Conservation (phyloP, 1,140 invertebrate genomes). For the Ips typographus region DNA sequence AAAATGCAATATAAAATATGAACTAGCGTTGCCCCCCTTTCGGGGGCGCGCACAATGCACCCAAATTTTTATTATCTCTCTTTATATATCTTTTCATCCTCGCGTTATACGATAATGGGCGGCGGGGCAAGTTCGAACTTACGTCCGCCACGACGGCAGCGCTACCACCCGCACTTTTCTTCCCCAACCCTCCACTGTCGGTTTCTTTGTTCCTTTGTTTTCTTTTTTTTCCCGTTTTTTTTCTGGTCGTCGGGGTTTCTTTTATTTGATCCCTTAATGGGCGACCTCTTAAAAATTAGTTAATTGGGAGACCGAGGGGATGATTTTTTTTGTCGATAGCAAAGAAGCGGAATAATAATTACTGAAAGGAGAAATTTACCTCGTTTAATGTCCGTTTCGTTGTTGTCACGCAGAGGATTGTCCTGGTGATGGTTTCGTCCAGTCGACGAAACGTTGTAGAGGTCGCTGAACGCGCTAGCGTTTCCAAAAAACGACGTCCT, state of each 20-base stretch:
- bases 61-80: slow-evolving; percentile 1
- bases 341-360: background rate
- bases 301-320: slow-evolving; percentile 13
- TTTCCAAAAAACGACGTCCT: slow-evolving; percentile 54
- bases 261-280: slow-evolving; percentile 28
- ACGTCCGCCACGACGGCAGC: background rate
- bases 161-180: background rate
- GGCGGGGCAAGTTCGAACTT: no score
- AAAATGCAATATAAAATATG: no score
- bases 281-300: slow-evolving; percentile 28
- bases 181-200: slow-evolving; percentile 14
- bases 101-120: background rate
- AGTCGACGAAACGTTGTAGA: slow-evolving; percentile 55
- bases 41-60: background rate
- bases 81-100: background rate
- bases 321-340: slow-evolving; percentile 5
- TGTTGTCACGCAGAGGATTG: slow-evolving; percentile 42
- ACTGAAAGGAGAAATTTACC: slow-evolving; percentile 20
- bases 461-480: slow-evolving; percentile 61
- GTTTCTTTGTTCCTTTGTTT: slow-evolving; percentile 36
- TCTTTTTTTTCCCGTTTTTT: slow-evolving; percentile 37
- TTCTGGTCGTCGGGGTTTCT: background rate
- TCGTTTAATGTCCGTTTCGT: slow-evolving; percentile 46
- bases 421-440: slow-evolving; percentile 40
- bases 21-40: no score